Evolutionary conservation across 2,888 invertebrate species (phyloP), one percentile per base, ranked within the genome.

Genomic region (Sialis lutaria): DNA sequence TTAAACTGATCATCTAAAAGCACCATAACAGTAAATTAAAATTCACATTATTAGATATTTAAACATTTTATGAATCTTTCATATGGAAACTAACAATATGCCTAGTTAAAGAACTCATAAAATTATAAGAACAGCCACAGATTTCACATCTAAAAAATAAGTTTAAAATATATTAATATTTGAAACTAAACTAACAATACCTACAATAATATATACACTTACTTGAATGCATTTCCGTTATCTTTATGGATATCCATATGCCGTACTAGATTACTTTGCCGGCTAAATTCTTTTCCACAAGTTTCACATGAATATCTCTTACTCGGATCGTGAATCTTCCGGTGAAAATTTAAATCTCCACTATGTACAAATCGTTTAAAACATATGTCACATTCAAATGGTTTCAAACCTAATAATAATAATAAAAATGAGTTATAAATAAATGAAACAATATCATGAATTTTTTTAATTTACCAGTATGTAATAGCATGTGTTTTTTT

Each of bases 291-390:
- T 45, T 60, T 58, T 8, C 55, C 51, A 31, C 45, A 45, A n/a
- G 39, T 39, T 30, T 34, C 33, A 49, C 61, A 61, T 34, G 48
- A 52, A 45, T 54, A 62, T 13, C 53, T 54, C 49, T 60, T 61
- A 13, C 54, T 52, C 1, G 53, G 53, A 39, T 54, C 54, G 44
- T 60, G 60, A 50, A 62, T 62, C 52, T 64, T 67, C 53, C 61
- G 63, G 52, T 71, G 70, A 40, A 64, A 55, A 53, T 60, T 65
- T 41, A 69, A 56, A 48, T 69, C 69, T 10, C 58, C 61, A 33
- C 60, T 55, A 45, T 63, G 63, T 31, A 59, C 52, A 49, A 68
- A 70, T 7, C 61, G 54, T 53, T 67, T 67, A 40, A 58, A 57
- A 50, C 70, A 70, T 35, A 64, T 55, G 34, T 65, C 63, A 53